Base-by-base conservation (phyloP, 2,888 invertebrate genomes). In the Plebejus argus region DNA sequence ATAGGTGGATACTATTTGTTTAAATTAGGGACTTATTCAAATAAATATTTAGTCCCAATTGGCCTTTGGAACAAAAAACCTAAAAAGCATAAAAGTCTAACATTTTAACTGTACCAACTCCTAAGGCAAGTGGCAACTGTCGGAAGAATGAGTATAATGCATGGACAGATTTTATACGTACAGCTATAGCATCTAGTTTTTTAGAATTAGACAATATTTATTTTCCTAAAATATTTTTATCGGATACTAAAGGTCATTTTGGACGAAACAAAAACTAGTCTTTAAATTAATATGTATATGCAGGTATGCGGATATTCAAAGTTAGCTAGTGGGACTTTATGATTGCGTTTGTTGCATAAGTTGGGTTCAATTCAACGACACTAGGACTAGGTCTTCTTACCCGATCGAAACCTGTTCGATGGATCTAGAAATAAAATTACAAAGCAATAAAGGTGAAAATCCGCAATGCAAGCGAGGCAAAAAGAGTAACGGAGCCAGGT, bases 401-500 rank as follows among this genome's bases (percentile, higher is more conserved):
- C 28, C 53, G 74, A 53, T 74, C 28, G 28, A 28, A 74, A 74
- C 74, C 74, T 81, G 81, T 82, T 78, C 56, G 15, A 33, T 45
- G 76, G 70, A 76, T 79, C 78, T 80, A 77, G 81, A 79, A 81
- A 83, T 83, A 86, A 84, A 87, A 85, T 84, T 83, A 84, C 85
- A 85, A 86, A 83, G 83, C 78, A 83, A 84, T 82, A 79, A 83
- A 88, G 88, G 86, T 89, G 84, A 91, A 90, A 86, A 89, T 87
- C 87, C 88, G 86, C 88, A 83, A 85, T 79, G 82, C 83, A 86
- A 86, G 84, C 82, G 83, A 85, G 88, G 86, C 86, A 91, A 91
- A 91, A 91, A 89, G 87, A 89, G 85, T 89, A 91, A 91, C 89
- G 90, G 89, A 71, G 18, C 33, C 53, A 45, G 83, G 86, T 87